A percentile compares a stretch with the other conserved stretches of the same genome.
Evolutionary conservation across 2,888 invertebrate genomes (phyloP).

Genomic region (Hirtodrosophila alboralis): DNA sequence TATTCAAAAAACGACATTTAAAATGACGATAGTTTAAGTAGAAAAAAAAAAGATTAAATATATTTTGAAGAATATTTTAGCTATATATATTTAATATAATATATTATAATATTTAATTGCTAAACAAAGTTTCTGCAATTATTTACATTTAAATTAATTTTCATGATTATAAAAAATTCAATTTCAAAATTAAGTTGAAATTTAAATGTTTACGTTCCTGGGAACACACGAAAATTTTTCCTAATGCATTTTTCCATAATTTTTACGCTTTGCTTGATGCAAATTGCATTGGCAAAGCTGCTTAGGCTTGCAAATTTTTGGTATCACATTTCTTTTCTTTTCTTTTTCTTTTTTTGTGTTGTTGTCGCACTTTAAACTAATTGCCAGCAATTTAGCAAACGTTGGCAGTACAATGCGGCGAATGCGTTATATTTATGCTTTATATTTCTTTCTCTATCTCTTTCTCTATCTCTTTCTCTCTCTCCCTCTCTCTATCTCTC

Average conservation of each 20-base stretch:
- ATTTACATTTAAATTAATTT: no score
- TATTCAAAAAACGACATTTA: no score
- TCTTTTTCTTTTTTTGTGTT: constrained; percentile 15
- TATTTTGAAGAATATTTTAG: no score
- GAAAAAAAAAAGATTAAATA: no score
- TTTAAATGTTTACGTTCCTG: not conserved
- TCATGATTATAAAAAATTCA: no score
- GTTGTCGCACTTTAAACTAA: constrained; percentile 70
- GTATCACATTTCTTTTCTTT: constrained; percentile 13
- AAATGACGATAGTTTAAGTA: no score
- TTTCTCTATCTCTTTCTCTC: not conserved
- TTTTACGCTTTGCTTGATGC: constrained; percentile 22
- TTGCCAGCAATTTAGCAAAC: constrained; percentile 75
- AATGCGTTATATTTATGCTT: constrained; percentile 70
- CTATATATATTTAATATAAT: no score
- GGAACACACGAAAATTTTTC: constrained; percentile 14
- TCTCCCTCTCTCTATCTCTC: not conserved
- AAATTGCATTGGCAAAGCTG: constrained; percentile 56
- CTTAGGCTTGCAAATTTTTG: constrained; percentile 65
- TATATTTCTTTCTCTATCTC: not conserved
- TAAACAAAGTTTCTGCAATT: no score
- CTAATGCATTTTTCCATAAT: constrained; percentile 4
- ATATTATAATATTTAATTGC: no score
- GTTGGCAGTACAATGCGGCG: constrained; percentile 66
- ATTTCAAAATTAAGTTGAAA: not conserved